These are phyloP conservation scores for Oostethus manadensis DNA, from an alignment of 2,113 vertebrate species.

Conservation along the genomic window DNA sequence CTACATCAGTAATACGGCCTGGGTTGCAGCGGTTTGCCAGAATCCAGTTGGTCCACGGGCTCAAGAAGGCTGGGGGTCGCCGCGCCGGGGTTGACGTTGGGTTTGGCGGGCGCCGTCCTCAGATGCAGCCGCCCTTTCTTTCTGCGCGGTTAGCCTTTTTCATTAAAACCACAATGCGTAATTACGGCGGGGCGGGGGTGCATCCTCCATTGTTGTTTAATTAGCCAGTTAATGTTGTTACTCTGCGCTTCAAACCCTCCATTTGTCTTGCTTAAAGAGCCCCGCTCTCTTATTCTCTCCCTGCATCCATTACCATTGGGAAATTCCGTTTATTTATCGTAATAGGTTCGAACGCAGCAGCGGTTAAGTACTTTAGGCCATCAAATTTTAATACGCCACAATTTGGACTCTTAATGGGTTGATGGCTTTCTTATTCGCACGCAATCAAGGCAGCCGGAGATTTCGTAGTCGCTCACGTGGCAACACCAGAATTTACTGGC, in stretches of 20 bases:
- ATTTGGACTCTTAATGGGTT: conserved; percentile 47
- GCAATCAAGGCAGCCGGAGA: background rate
- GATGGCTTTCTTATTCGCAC: conserved; percentile 27
- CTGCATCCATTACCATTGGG: conserved; percentile 49
- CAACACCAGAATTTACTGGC: background rate
- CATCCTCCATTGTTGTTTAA: conserved; percentile 76
- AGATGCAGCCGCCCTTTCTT: conserved; percentile 43
- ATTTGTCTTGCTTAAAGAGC: conserved; percentile 78
- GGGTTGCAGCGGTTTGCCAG: no score
- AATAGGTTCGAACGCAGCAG: conserved; percentile 54
- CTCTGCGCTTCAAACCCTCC: conserved; percentile 69
- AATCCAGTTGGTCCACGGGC: no score
- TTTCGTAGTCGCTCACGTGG: background rate
- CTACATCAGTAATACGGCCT: no score
- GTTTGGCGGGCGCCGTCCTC: conserved; percentile 32
- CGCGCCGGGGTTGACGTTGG: no score
- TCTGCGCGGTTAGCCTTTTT: conserved; percentile 69
- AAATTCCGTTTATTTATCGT: conserved; percentile 75
- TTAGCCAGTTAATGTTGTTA: conserved; percentile 80
- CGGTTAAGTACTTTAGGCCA: conserved; percentile 42
- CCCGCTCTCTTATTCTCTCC: conserved; percentile 34
- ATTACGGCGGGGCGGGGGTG: conserved; percentile 59
- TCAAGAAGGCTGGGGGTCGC: no score
- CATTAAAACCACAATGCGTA: conserved; percentile 66
- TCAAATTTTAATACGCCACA: conserved; percentile 69